Evolutionary conservation across 1,140 invertebrate genomes (phyloP).

Genomic region (Lepidurus packardi): DNA sequence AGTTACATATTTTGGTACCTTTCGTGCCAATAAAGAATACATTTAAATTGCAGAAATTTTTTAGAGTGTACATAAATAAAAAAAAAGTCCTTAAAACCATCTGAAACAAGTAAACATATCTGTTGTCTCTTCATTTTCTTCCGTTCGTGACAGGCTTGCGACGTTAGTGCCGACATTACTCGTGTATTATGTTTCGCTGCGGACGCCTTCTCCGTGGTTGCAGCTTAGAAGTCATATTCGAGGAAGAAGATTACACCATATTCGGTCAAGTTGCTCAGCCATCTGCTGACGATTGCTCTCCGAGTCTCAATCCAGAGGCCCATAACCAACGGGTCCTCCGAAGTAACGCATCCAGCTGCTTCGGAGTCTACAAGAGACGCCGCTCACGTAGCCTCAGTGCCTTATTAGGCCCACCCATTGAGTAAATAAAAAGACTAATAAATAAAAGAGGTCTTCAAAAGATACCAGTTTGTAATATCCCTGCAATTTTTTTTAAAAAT

Average conservation of each 20-base stretch:
- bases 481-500: background rate
- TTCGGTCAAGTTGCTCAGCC: background rate
- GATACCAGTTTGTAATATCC: background rate
- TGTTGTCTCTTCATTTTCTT: background rate
- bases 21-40: no score
- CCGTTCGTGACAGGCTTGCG: background rate
- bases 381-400: slow-evolving; percentile 22
- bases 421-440: background rate
- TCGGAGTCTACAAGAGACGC: background rate
- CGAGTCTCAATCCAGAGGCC: background rate
- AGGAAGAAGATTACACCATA: slow-evolving; percentile 38
- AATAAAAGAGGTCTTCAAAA: background rate
- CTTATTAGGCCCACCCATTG: background rate
- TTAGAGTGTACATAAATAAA: background rate
- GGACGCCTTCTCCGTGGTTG: slow-evolving; percentile 40
- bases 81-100: background rate
- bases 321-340: background rate
- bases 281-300: background rate
- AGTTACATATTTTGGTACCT: no score
- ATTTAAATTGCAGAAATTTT: no score
- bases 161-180: background rate
- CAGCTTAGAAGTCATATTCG: slow-evolving; percentile 43
- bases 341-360: background rate
- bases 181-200: background rate
- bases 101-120: background rate